Conservation (phyloP, 2,888 invertebrate genomes). For the Laspeyria flexula region DNA sequence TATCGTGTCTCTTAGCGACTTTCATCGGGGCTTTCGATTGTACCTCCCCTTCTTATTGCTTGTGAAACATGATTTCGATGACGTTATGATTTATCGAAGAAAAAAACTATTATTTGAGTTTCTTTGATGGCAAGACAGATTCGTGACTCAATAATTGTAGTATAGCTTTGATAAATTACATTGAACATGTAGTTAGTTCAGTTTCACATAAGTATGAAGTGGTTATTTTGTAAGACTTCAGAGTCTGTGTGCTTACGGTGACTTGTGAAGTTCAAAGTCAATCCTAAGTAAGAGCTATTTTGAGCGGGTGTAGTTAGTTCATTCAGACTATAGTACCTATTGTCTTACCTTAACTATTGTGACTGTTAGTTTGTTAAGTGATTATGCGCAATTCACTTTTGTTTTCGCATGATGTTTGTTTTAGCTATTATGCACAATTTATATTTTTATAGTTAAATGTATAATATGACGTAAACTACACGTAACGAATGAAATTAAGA, state of each 20-base stretch:
- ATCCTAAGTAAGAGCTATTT: constrained; percentile 53
- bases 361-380: constrained; percentile 32
- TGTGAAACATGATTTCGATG: constrained; percentile 78
- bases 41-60: constrained; percentile 59
- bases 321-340: constrained; percentile 46
- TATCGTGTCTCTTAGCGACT: constrained; percentile 82
- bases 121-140: constrained; percentile 55
- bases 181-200: constrained; percentile 31
- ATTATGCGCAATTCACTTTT: constrained; percentile 18
- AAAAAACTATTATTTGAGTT: constrained; percentile 53
- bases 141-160: constrained; percentile 51
- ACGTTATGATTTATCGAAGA: constrained; percentile 72
- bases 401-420: constrained; percentile 17
- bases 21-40: constrained; percentile 80
- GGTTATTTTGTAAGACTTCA: constrained; percentile 48
- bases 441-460: too few species aligned
- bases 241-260: constrained; percentile 42
- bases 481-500: too few species aligned
- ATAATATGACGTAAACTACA: too few species aligned
- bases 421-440: constrained; percentile 6
- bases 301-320: constrained; percentile 46
- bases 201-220: constrained; percentile 33
- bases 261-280: constrained; percentile 62
- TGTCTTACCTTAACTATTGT: constrained; percentile 47
- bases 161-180: constrained; percentile 52